Percentiles rank a stretch among this genome's conserved stretches.
Conservation (phyloP, 2,797 vertebrate genomes). For the Craterocephalus amniculus region DNA sequence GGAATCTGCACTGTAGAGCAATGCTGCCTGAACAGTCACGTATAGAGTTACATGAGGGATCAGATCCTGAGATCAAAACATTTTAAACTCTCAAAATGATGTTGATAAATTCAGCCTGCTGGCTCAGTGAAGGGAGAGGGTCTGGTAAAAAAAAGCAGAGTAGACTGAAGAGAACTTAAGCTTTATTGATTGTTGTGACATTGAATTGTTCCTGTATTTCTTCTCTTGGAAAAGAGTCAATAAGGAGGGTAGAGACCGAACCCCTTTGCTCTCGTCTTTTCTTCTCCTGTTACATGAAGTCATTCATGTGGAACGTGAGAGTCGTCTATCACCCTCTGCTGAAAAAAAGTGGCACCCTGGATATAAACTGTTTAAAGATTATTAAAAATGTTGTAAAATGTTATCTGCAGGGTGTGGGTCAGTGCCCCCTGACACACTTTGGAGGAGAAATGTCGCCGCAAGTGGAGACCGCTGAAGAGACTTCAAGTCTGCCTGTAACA, state of each 20-base stretch:
- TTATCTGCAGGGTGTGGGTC: conserved; percentile 24
- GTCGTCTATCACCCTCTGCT: conserved; percentile 29
- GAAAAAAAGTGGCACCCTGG: conserved; percentile 43
- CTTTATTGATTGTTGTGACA: conserved; percentile 53
- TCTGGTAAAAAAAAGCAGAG: conserved; percentile 7
- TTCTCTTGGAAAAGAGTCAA: conserved; percentile 30
- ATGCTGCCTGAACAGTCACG: conserved; percentile 49
- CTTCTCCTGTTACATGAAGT: conserved; percentile 70
- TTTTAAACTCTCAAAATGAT: conserved; percentile 51
- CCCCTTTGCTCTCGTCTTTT: conserved; percentile 44
- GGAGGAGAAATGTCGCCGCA: conserved; percentile 28
- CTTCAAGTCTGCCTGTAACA: conserved; percentile 40
- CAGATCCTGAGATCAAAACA: conserved; percentile 39
- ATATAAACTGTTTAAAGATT: conserved; percentile 37
- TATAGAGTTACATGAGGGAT: conserved; percentile 62
- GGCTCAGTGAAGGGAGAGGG: background rate
- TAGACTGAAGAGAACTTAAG: background rate
- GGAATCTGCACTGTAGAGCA: conserved; percentile 35
- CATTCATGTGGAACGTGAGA: conserved; percentile 63
- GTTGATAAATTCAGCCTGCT: conserved; percentile 19
- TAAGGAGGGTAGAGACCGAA: conserved; percentile 28
- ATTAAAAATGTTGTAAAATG: conserved; percentile 52
- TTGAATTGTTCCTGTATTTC: conserved; percentile 44
- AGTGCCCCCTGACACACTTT: conserved; percentile 20
- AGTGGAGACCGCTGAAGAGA: conserved; percentile 42